Evolutionary conservation across 1,140 invertebrate genomes (phyloP), one percentile per base, ranked within the genome.

Genomic region (Orchesella cincta): DNA sequence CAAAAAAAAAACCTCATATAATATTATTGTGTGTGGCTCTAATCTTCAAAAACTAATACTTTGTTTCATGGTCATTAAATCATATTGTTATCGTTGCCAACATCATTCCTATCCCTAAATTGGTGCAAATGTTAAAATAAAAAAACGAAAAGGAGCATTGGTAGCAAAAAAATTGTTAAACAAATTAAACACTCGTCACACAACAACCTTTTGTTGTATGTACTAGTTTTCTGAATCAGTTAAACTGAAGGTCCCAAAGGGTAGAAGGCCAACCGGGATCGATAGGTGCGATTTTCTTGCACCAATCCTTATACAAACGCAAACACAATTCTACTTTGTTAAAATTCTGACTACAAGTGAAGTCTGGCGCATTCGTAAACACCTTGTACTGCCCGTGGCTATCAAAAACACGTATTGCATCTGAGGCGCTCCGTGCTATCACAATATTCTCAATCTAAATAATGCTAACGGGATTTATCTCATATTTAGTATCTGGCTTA

Each of bases 231-330:
- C 52, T 57, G 23, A 12, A 14, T 57, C 39, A 46, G 20, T n/a
- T 57, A 3, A 57, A 57, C 14, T 26, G 14, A 57, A 57, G 52
- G 52, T 57, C 52, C 52, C 74, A 77, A n/a, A 77, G 78, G 78
- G 75, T 76, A 77, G 78, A 77, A 77, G 78, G 78, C 72, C 78
- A 79, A 79, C 74, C 78, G 78, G 78, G 75, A 79, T 79, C 76
- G 78, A n/a, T 74, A 46, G 5, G 5, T 46, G 5, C 39, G 18
- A 5, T 46, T 18, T 8, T 46, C 39, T 46, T 46, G 39, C 5
- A 8, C 39, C 39, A 46, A n/a, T n/a, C n/a, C n/a, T n/a, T n/a
- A n/a, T n/a, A n/a, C n/a, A n/a, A n/a, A n/a, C n/a, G n/a, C n/a
- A n/a, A n/a, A n/a, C n/a, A n/a, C n/a, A n/a, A n/a, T 46, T 46